Evolutionary conservation across 2,888 invertebrate species (phyloP).

Genomic region (Dasypolia templi): DNA sequence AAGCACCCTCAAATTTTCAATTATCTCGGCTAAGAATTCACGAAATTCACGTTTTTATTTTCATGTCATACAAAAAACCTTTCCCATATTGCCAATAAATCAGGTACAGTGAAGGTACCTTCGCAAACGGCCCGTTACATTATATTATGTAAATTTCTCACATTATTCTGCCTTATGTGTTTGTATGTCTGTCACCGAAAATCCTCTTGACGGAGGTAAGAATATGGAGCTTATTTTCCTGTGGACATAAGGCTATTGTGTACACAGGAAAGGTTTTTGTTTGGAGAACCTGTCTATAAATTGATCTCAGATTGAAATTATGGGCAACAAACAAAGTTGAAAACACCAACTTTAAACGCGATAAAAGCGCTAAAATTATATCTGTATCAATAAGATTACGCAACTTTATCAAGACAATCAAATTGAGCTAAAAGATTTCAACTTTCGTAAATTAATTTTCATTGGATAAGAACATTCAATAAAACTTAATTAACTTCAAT

Average conservation of each 20-base stretch:
- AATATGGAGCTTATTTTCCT: slow-evolving; percentile 67
- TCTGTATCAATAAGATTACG: not conserved
- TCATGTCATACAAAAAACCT: slow-evolving; percentile 44
- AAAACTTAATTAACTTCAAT: slow-evolving; percentile 19
- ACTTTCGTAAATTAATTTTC: slow-evolving; percentile 22
- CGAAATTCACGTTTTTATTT: slow-evolving; percentile 54
- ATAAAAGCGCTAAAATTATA: not conserved
- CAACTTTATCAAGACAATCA: not conserved
- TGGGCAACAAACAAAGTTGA: too few species aligned
- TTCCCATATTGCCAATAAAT: slow-evolving; percentile 67
- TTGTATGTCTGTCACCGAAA: slow-evolving; percentile 77
- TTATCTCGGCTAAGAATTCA: slow-evolving; percentile 55
- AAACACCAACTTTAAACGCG: too few species aligned
- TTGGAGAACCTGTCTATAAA: slow-evolving; percentile 50
- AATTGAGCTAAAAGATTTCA: not conserved
- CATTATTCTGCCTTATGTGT: slow-evolving; percentile 73
- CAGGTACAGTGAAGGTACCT: slow-evolving; percentile 40
- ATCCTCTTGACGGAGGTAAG: slow-evolving; percentile 80
- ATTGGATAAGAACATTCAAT: slow-evolving; percentile 7
- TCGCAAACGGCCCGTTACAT: slow-evolving; percentile 57
- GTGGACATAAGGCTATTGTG: slow-evolving; percentile 66
- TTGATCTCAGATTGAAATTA: slow-evolving; percentile 19
- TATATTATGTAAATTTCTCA: slow-evolving; percentile 75
- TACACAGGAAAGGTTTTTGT: too few species aligned
- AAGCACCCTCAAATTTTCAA: slow-evolving; percentile 56